Percentiles rank a stretch among this genome's conserved stretches.
Evolutionary conservation across 2,888 invertebrate species (phyloP).

Genomic region (Dicranocentrus wangi): DNA sequence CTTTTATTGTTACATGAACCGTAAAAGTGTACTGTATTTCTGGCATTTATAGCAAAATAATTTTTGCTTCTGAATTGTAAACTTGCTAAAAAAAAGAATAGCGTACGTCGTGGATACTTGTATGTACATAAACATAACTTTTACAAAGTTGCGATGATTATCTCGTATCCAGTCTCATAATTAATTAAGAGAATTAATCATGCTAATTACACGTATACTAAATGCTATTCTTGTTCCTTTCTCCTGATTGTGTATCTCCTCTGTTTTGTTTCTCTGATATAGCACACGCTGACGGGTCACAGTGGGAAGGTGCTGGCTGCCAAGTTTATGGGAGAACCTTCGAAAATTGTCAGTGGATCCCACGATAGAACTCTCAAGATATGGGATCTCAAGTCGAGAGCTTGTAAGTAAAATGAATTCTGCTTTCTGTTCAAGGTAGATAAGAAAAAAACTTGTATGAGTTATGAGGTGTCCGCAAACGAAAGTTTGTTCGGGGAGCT

Average conservation of each 20-base stretch:
- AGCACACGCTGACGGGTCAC: conserved; percentile 96
- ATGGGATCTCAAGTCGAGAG: conserved; percentile 96
- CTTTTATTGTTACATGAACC: conserved; percentile 9
- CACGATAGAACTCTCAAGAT: conserved; percentile 98
- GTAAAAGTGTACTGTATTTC: conserved; percentile 8
- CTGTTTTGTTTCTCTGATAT: conserved; percentile 74
- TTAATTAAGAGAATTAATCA: conserved; percentile 34
- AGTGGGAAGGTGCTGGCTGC: conserved; percentile 98
- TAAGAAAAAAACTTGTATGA: conserved; percentile 1
- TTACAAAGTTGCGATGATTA: conserved; percentile 5
- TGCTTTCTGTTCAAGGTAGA: conserved; percentile 10
- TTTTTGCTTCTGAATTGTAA: no score
- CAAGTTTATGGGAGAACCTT: conserved; percentile 90
- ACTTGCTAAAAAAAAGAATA: no score
- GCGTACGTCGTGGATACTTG: no score
- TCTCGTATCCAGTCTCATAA: conserved; percentile 11
- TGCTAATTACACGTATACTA: conserved; percentile 25
- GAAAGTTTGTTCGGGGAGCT: conserved; percentile 17
- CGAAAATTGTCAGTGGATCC: conserved; percentile 83
- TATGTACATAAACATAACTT: no score
- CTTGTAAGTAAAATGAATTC: conserved; percentile 80
- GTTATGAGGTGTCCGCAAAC: conserved; percentile 7
- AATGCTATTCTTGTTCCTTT: conserved; percentile 16
- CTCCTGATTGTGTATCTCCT: background rate
- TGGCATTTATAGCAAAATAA: no score